phyloP scores from a whole-genome alignment of 1,140 invertebrate species.

The Pseudobourletiella spinata region DNA sequence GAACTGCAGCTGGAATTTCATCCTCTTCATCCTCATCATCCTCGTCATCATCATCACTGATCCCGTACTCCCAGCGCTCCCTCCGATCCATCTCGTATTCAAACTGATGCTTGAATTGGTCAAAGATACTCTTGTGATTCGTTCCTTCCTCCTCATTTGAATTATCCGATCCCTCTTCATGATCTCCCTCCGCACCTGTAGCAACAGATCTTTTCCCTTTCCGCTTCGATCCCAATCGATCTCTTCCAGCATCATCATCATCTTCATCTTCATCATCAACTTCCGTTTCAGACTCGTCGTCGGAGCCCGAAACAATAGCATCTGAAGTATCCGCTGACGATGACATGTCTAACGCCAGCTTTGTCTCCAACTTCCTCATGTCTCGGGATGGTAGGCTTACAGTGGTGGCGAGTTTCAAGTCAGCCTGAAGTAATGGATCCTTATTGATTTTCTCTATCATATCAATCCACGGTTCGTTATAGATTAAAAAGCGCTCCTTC shows the following conservation, averaged over 20 bases:
- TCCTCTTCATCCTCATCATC: neutral
- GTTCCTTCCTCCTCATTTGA: constrained; percentile 5
- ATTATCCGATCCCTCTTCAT: neutral
- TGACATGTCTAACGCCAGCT: neutral
- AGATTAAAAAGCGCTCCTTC: constrained; percentile 87
- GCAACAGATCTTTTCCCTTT: no score
- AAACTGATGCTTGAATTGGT: constrained; percentile 31
- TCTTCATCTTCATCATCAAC: constrained; percentile 20
- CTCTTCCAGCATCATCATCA: constrained; percentile 6
- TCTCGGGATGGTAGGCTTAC: neutral
- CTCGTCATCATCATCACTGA: constrained; percentile 28
- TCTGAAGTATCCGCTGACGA: constrained; percentile 10
- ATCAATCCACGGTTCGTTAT: constrained; percentile 96
- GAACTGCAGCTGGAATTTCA: neutral
- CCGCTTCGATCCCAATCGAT: no score
- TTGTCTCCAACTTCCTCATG: neutral
- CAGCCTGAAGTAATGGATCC: neutral
- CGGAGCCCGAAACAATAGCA: constrained; percentile 8
- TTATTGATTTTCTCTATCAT: constrained; percentile 61
- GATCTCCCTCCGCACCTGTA: neutral
- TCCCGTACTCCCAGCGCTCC: constrained; percentile 22
- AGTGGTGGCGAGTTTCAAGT: neutral
- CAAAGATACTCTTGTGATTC: constrained; percentile 25
- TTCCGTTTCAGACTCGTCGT: constrained; percentile 4
- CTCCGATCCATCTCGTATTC: constrained; percentile 28